phyloP scores from a whole-genome alignment of 2,797 vertebrate genomes.

The Paedocypris micromegethes region DNA sequence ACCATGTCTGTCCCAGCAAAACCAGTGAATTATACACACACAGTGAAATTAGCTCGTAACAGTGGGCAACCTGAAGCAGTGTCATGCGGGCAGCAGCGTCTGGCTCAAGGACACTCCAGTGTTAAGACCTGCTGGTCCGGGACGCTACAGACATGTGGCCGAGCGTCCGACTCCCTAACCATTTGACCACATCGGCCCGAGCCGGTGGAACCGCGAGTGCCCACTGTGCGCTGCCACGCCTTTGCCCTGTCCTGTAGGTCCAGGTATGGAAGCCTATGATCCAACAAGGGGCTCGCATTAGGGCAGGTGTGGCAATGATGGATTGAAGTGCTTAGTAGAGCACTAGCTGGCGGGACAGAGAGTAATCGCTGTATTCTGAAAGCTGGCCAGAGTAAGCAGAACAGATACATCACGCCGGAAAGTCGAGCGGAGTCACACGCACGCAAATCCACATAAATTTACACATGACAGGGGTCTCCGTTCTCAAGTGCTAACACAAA shows the following conservation, averaged over 20 bases:
- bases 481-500: slow-evolving; percentile 50
- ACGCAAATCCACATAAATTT: slow-evolving; percentile 56
- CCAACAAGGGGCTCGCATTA: slow-evolving; percentile 55
- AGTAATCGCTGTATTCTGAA: slow-evolving; percentile 68
- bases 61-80: no score
- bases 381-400: slow-evolving; percentile 66
- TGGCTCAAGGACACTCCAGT: no score
- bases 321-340: slow-evolving; percentile 74
- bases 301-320: slow-evolving; percentile 66
- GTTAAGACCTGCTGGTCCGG: neutral
- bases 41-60: no score
- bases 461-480: slow-evolving; percentile 61
- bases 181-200: no score
- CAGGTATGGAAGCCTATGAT: slow-evolving; percentile 25
- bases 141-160: no score
- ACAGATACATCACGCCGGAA: slow-evolving; percentile 65
- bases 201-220: no score
- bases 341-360: slow-evolving; percentile 69
- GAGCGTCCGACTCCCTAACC: no score
- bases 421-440: slow-evolving; percentile 56
- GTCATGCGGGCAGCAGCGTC: no score
- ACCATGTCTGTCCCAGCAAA: no score
- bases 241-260: slow-evolving; percentile 33
- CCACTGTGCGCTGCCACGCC: neutral
- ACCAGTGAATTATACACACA: no score